Evolutionary conservation across 1,140 invertebrate genomes (phyloP).

Genomic region (Aphelinus atriplicis): DNA sequence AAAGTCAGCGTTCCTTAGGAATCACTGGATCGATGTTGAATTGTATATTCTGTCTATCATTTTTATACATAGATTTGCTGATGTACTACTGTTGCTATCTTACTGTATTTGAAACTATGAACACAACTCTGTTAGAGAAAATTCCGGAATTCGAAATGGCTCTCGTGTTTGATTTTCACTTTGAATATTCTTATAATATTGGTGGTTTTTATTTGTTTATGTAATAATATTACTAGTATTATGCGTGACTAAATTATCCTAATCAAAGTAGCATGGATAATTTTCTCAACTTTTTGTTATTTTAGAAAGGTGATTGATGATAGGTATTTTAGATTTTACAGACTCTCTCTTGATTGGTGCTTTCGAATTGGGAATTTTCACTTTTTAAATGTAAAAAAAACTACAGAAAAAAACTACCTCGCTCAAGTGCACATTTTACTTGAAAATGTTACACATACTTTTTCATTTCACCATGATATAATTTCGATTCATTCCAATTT

Average conservation of each 20-base stretch:
- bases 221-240: not conserved
- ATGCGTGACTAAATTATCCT: not conserved
- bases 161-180: not conserved
- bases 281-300: conserved; percentile 3
- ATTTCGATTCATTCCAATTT: no score
- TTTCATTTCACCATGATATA: no score
- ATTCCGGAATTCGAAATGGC: conserved; percentile 11
- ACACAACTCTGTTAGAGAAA: conserved; percentile 25
- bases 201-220: not conserved
- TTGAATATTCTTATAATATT: not conserved
- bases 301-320: not conserved
- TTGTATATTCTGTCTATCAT: conserved; percentile 45
- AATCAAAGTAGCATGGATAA: conserved; percentile 14
- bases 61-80: conserved; percentile 52
- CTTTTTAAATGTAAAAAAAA: no score
- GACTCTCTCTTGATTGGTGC: not conserved
- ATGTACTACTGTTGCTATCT: conserved; percentile 48
- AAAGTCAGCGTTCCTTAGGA: conserved; percentile 48
- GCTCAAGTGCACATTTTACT: no score
- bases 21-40: conserved; percentile 46
- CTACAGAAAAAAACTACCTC: no score
- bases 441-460: no score
- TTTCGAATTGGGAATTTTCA: conserved; percentile 31
- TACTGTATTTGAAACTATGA: conserved; percentile 29
- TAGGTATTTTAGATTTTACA: not conserved